Base-by-base conservation (phyloP, 2,797 vertebrate species). In the Iguana delicatissima region DNA sequence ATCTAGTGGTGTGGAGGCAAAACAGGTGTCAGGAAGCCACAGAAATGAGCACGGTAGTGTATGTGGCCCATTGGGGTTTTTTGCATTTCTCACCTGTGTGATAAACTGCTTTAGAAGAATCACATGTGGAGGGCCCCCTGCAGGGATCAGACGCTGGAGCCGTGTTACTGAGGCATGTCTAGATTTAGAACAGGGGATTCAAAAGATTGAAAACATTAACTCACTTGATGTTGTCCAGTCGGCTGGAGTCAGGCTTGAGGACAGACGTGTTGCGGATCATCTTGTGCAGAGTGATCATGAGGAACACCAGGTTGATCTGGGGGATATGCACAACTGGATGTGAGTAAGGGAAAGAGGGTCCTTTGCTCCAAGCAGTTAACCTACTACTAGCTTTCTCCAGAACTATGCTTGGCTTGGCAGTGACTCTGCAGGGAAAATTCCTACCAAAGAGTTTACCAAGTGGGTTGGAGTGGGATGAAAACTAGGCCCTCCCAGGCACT, bases 251-350 rank as follows among this genome's bases (percentile, higher is more conserved):
- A 0, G 98, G 98, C 92, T 99, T 99, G 89, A 99, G 98, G 32
- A 98, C 98, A 0, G 98, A 98, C 0, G 98, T 98, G 95, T 98
- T 99, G 86, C 98, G 98, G 72, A 98, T 95, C 98, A 99, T 99
- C 97, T 99, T 99, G 96, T 99, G 98, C 86, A 99, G 97, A 1
- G 98, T 99, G 95, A 99, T 98, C 98, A 98, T 98, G 89, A 99
- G 98, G 95, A 99, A 98, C 93, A 98, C 98, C 86, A 99, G 97
- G 96, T 98, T 99, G 94, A 99, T 98, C 98, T 99, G 90, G n/a
- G 16, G 50, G 79, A 7, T 64, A 64, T 69, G 73, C 74, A 91
- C 73, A 91, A 62, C 8, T 57, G 73, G 16, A 46, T n/a, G 62
- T 86, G 84, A 90, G 72, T 32, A 24, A 52, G 42, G 29, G 26